Conservation (phyloP, 2,888 invertebrate genomes). For the Liodrosophila aerea region DNA sequence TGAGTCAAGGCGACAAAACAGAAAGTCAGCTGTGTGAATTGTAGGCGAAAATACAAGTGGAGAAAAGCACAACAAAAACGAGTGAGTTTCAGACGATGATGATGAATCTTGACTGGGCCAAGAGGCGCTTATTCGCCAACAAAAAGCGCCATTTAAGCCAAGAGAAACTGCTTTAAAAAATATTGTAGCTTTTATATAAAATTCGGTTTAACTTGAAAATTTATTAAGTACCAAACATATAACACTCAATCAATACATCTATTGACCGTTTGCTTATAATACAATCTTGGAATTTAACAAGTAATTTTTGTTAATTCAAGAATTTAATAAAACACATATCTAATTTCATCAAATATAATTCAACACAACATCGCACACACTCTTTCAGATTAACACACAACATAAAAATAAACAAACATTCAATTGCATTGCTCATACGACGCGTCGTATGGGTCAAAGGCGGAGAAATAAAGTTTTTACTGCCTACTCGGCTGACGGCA, state of each 20-base stretch:
- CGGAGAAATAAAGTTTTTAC: constrained; percentile 26
- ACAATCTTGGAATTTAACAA: constrained; percentile 17
- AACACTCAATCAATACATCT: too few species aligned
- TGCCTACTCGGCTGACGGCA: constrained; percentile 36
- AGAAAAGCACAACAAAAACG: constrained; percentile 21
- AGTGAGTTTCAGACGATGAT: constrained; percentile 26
- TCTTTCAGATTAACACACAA: neutral
- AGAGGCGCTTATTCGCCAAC: constrained; percentile 30
- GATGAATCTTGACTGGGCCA: constrained; percentile 50
- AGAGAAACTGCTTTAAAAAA: constrained; percentile 15
- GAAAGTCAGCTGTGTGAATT: constrained; percentile 57
- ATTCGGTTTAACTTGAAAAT: neutral
- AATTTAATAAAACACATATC: constrained; percentile 36
- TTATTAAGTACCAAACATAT: too few species aligned
- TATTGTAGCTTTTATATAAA: constrained; percentile 16
- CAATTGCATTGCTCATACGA: constrained; percentile 27
- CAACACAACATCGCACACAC: constrained; percentile 14
- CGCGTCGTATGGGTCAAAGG: constrained; percentile 14
- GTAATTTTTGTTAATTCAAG: constrained; percentile 35
- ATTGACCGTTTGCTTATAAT: neutral
- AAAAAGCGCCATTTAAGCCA: constrained; percentile 18
- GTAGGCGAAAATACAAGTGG: constrained; percentile 32
- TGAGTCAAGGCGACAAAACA: constrained; percentile 44
- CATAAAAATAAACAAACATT: constrained; percentile 5
- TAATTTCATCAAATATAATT: constrained; percentile 36